phyloP scores from a whole-genome alignment of 2,797 vertebrate species.

The Mionectes olivaceus region DNA sequence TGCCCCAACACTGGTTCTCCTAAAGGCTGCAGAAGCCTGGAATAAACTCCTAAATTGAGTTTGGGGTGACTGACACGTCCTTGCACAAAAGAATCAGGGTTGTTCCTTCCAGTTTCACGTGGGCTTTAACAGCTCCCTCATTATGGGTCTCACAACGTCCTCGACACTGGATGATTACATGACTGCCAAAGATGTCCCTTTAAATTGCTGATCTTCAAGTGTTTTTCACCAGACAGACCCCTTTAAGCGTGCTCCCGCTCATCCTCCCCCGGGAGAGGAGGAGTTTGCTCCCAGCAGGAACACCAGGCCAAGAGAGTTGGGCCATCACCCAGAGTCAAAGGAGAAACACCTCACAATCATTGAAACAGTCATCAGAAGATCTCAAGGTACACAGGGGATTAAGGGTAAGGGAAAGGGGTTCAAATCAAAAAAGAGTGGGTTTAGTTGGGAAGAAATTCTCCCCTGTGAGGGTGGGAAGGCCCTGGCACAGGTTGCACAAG shows the following conservation, averaged over 20 bases:
- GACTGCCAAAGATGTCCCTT: not conserved
- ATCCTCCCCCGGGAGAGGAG: rapidly evolving
- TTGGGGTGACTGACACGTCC: conserved; percentile 58
- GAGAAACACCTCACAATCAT: not conserved
- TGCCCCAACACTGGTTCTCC: conserved; percentile 53
- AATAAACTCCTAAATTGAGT: not conserved
- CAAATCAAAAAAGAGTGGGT: not conserved
- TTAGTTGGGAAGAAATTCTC: not conserved
- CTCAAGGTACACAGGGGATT: not conserved
- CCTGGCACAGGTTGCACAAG: rapidly evolving
- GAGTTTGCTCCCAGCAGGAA: not conserved
- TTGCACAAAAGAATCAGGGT: conserved; percentile 56
- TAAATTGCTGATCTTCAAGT: conserved; percentile 25
- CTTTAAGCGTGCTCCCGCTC: rapidly evolving
- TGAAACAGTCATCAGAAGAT: not conserved
- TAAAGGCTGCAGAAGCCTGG: conserved; percentile 53
- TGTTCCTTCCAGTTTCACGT: conserved; percentile 35
- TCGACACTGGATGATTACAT: not conserved
- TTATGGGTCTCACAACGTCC: not conserved
- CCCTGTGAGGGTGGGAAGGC: rapidly evolving
- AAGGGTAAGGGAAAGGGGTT: not conserved
- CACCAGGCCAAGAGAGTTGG: not conserved
- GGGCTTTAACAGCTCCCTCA: conserved; percentile 45
- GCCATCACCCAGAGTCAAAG: not conserved
- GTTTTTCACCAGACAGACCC: conserved; percentile 19